These are phyloP conservation scores for Tachystola acroxantha DNA, from an alignment of 2,888 invertebrate genomes.

Conservation along the genomic window DNA sequence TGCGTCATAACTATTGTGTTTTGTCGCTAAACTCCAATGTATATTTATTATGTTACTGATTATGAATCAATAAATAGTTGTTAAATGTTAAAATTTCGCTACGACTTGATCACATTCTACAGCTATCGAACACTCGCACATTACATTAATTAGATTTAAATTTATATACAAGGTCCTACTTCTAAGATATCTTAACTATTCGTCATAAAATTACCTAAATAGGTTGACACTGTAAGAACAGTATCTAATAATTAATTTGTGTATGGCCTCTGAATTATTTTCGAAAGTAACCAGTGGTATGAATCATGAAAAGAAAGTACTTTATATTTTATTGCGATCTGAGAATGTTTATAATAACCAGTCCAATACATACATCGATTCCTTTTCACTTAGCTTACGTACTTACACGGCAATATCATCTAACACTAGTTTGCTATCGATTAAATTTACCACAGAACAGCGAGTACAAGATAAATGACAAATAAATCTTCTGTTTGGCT, in stretches of 20 bases:
- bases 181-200: conserved; percentile 61
- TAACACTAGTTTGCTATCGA: conserved; percentile 25
- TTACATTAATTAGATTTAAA: conserved; percentile 71
- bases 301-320: conserved; percentile 12
- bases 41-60: conserved; percentile 25
- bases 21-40: conserved; percentile 10
- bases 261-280: conserved; percentile 53
- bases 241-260: conserved; percentile 35
- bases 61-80: conserved; percentile 32
- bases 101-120: conserved; percentile 69
- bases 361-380: conserved; percentile 12
- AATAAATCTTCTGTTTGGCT: conserved; percentile 15
- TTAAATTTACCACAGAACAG: conserved; percentile 45
- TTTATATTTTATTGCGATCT: conserved; percentile 11
- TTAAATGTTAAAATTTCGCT: conserved; percentile 40
- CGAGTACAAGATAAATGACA: conserved; percentile 38
- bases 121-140: conserved; percentile 76
- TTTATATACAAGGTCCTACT: conserved; percentile 69
- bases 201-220: conserved; percentile 40
- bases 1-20: conserved; percentile 2
- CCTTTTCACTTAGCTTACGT: conserved; percentile 19
- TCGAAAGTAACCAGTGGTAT: conserved; percentile 17
- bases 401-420: conserved; percentile 24
- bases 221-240: conserved; percentile 42
- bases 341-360: conserved; percentile 29